Conservation (phyloP, 2,113 vertebrate species). For the Cryptomyrus ogoouensis region DNA sequence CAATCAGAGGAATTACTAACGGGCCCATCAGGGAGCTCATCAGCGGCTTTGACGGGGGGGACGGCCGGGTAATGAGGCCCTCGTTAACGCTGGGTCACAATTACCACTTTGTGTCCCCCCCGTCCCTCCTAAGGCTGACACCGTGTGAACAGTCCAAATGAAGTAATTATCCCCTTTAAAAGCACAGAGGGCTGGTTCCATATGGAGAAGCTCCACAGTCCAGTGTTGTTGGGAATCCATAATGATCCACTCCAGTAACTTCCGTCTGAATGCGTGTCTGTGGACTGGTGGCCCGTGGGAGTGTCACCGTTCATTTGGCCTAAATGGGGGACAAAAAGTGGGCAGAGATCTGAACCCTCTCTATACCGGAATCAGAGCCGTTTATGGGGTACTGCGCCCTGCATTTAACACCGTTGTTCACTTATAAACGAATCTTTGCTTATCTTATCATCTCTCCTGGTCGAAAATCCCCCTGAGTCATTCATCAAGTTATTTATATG, state of each 20-base stretch:
- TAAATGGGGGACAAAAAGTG: background rate
- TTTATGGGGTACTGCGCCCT: background rate
- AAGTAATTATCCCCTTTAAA: constrained; percentile 34
- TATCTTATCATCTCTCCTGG: background rate
- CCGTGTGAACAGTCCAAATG: constrained; percentile 34
- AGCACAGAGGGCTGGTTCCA: constrained; percentile 29
- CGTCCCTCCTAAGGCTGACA: background rate
- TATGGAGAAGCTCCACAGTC: background rate
- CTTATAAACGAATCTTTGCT: background rate
- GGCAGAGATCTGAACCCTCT: background rate
- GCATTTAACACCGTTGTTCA: background rate
- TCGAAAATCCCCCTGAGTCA: background rate
- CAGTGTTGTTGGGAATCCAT: background rate
- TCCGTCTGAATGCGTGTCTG: background rate
- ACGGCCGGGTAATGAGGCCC: constrained; percentile 50
- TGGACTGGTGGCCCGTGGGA: background rate
- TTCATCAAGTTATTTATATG: background rate
- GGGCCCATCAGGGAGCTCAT: constrained; percentile 46
- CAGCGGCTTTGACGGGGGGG: constrained; percentile 37
- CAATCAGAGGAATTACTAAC: constrained; percentile 62
- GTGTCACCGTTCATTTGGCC: background rate
- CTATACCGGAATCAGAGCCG: background rate
- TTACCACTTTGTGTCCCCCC: constrained; percentile 49
- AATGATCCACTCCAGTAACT: background rate
- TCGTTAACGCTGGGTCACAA: constrained; percentile 56